Base-by-base conservation (phyloP, 1,140 invertebrate species). In the Eriocheir sinensis region DNA sequence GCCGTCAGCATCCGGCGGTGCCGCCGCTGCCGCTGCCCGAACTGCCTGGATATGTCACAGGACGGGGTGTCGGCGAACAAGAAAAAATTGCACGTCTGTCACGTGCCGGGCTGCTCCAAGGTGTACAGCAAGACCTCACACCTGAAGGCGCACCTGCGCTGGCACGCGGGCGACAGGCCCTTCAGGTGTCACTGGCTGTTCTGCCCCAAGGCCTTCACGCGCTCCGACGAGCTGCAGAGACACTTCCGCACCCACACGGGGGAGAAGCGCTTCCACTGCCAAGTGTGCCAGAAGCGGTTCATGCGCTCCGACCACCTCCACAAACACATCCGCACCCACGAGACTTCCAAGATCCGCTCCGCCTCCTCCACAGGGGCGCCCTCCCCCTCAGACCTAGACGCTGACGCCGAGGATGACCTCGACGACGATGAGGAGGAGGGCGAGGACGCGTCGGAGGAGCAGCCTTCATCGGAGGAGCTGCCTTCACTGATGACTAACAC, bases 71-170 rank as follows among this genome's bases (percentile, higher is more conserved):
- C 34, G 32, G 80, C 34, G 41, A 34, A 15, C 80, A 97, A 98
- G 97, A 98, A 98, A 96, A 97, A 97, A 94, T 98, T 99, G 96
- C 99, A 99, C 96, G 98, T 99, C 53, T 98, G 98, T 96, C 97
- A 98, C 96, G 97, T 97, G 83, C 97, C 97, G 21, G 97, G 97
- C 4, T 98, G 98, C 96, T 97, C 96, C 44, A 97, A 97, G 96
- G 97, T 99, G 30, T 99, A 99, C 96, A 98, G 99, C 2, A 99
- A 99, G 97, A 99, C 99, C 0, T 99, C 98, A 3, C 99, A 99
- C 97, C 97, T 99, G 30, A 97, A 99, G 27, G 99, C 99, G 0
- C 98, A 99, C 97, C 96, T 99, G 8, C 97, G 99, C 85, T 99
- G 98, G 98, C 98, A 99, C 95, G 98, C 98, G 0, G 98, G 98